These are phyloP conservation scores for Megaptera novaeangliae DNA, from an alignment of 2,113 vertebrate species.

Conservation along the genomic window DNA sequence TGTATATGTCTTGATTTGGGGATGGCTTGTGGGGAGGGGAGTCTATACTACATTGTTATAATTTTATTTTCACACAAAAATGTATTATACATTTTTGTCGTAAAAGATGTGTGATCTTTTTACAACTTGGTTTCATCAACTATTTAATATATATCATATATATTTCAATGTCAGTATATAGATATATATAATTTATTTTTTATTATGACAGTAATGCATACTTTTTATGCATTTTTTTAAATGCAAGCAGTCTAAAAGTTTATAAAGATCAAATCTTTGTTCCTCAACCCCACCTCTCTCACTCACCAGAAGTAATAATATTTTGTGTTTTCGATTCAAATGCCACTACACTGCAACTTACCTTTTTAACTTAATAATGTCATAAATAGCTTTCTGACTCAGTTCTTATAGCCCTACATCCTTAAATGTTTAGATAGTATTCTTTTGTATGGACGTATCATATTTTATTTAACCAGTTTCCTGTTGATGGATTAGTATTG, in stretches of 20 bases:
- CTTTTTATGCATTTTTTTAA: neutral
- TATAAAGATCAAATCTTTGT: neutral
- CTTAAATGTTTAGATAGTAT: neutral
- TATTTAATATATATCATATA: neutral
- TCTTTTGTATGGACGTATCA: neutral
- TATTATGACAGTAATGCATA: constrained; percentile 1
- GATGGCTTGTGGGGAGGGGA: neutral
- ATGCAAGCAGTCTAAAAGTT: neutral
- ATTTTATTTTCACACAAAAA: neutral
- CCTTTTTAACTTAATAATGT: neutral
- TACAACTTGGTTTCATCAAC: neutral
- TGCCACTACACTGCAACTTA: neutral
- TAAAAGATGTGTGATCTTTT: neutral
- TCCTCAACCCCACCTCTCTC: neutral
- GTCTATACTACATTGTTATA: neutral
- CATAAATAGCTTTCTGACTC: neutral
- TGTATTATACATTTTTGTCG: neutral
- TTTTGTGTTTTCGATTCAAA: constrained; percentile 23
- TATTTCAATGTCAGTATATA: neutral
- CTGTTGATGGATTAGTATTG: neutral
- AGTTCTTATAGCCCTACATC: neutral
- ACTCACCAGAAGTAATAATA: neutral
- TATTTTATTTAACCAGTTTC: constrained; percentile 17
- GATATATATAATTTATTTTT: neutral
- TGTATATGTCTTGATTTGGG: neutral